phyloP scores from a whole-genome alignment of 1,140 invertebrate genomes.

The Zaprionus gabonicus region DNA sequence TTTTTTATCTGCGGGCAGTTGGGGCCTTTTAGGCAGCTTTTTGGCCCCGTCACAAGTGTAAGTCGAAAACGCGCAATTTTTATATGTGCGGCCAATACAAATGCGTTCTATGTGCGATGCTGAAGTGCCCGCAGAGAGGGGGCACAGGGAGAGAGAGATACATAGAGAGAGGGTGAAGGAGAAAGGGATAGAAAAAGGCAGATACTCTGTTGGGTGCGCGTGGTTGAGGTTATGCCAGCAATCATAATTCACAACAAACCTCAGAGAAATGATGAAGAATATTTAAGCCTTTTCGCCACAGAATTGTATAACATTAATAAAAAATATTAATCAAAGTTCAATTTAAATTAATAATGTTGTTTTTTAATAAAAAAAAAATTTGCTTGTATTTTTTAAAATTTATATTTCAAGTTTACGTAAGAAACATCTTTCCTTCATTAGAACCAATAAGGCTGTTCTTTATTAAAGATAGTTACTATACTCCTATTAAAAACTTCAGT shows the following conservation, averaged over 20 bases:
- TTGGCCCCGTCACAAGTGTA: conserved; percentile 44
- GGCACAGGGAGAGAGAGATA: background rate
- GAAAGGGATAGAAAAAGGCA: background rate
- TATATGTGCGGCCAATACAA: conserved; percentile 41
- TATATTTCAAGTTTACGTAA: too few species aligned
- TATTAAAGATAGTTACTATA: too few species aligned
- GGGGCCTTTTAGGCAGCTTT: conserved; percentile 57
- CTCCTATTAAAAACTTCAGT: background rate
- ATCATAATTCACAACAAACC: conserved; percentile 27
- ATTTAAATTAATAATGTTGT: background rate
- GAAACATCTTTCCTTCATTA: too few species aligned
- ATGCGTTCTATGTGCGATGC: conserved; percentile 45
- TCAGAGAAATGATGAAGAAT: background rate
- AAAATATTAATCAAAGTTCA: background rate
- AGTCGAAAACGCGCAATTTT: conserved; percentile 46
- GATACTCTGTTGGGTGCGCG: background rate
- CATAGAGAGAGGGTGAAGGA: background rate
- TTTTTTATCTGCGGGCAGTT: conserved; percentile 54
- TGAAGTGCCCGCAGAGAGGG: conserved; percentile 14
- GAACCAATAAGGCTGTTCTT: too few species aligned
- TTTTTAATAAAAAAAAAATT: background rate
- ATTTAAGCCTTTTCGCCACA: background rate
- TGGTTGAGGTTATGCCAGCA: background rate
- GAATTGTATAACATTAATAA: background rate
- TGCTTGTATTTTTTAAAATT: too few species aligned